Conservation (phyloP, 2,113 vertebrate species). For the Corythoichthys haematopterus region DNA sequence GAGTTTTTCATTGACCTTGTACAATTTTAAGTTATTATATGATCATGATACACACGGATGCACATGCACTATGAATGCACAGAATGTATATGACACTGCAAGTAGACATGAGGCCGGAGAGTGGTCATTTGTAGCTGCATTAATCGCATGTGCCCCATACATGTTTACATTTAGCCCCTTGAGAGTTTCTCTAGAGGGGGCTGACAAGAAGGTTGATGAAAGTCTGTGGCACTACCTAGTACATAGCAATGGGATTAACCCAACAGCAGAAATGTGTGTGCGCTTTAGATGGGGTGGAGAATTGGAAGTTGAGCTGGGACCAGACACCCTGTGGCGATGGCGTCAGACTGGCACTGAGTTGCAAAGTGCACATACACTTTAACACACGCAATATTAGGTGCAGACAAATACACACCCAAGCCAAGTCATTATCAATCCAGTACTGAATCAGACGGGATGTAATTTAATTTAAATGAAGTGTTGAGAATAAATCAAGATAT, state of each 20-base stretch:
- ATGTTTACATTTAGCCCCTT: conserved; percentile 24
- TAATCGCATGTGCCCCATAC: conserved; percentile 17
- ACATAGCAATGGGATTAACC: conserved; percentile 44
- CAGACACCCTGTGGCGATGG: conserved; percentile 49
- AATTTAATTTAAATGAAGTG: conserved; percentile 18
- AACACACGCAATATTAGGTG: conserved; percentile 17
- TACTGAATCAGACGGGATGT: conserved; percentile 19
- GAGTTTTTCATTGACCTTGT: too few species aligned
- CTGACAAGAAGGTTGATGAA: conserved; percentile 50
- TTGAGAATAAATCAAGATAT: conserved; percentile 44
- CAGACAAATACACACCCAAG: conserved; percentile 9
- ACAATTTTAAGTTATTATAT: too few species aligned
- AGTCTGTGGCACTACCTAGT: conserved; percentile 24
- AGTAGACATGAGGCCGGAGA: too few species aligned
- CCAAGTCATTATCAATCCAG: conserved; percentile 18
- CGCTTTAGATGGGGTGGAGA: conserved; percentile 16
- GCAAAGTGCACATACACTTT: conserved; percentile 8
- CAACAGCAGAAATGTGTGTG: conserved; percentile 11
- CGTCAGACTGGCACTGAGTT: conserved; percentile 45
- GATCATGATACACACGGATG: too few species aligned
- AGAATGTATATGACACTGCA: too few species aligned
- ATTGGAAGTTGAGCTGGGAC: conserved; percentile 26
- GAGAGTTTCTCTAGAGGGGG: conserved; percentile 37
- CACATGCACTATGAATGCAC: too few species aligned
- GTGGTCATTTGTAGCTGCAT: conserved; percentile 4